These are phyloP conservation scores for Cheilosia vernalis DNA, from an alignment of 2,888 invertebrate species.

Conservation along the genomic window DNA sequence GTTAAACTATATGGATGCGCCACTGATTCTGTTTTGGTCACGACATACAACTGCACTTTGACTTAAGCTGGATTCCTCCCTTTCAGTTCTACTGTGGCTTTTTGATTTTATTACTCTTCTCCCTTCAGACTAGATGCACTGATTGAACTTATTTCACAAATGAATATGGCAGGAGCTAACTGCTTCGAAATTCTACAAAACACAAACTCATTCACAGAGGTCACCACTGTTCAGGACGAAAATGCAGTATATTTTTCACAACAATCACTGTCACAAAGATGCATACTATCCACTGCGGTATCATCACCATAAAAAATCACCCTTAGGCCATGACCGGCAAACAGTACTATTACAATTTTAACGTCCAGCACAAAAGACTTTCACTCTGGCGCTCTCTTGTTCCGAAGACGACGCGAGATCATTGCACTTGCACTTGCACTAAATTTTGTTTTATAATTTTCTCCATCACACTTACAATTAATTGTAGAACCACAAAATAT, in stretches of 20 bases:
- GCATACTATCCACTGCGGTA: not conserved
- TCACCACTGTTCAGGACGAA: not conserved
- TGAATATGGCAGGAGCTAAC: no score
- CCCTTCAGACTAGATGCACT: no score
- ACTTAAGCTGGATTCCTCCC: no score
- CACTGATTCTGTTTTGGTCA: no score
- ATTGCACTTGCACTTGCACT: conserved; percentile 51
- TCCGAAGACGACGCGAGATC: conserved; percentile 22
- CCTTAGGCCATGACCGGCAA: conserved; percentile 40
- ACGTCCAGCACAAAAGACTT: conserved; percentile 50
- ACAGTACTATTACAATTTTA: not conserved
- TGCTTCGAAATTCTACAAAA: no score
- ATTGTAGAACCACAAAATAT: conserved; percentile 78
- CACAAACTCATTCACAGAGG: not conserved
- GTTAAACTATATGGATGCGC: no score
- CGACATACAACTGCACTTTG: no score
- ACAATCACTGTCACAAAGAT: not conserved
- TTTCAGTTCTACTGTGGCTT: no score
- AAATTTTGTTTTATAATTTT: not conserved
- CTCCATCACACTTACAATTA: conserved; percentile 80
- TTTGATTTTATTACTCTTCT: no score
- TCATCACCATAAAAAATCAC: conserved; percentile 29
- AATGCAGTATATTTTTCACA: not conserved
- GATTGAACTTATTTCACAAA: no score
- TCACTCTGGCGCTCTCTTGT: conserved; percentile 44